Evolutionary conservation across 2,113 vertebrate species (phyloP), one percentile per base, ranked within the genome.

Genomic region (Gallinago paraguaiae): DNA sequence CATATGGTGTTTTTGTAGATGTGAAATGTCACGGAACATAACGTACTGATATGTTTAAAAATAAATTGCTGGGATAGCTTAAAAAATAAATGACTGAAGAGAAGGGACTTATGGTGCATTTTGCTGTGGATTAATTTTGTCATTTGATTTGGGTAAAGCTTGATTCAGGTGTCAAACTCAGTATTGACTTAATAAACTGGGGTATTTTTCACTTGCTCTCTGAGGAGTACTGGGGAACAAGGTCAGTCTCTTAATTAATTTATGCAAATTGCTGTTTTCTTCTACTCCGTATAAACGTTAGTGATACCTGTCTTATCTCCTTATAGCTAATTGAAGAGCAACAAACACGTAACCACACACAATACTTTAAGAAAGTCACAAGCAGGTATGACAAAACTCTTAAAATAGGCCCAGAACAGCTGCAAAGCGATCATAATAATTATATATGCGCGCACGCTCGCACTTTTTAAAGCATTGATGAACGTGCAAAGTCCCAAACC

Each of bases 21-120:
- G 96, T 93, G 96, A 97, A 97, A 97, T 97, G 96, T 97, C 96
- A 96, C 28, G 91, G 96, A 97, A 97, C 96, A 96, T 89, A 96
- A 89, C 78, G 94, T 97, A 72, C 96, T 96, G 96, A 93, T 91
- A 96, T 95, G 95, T 96, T 97, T 97, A 97, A 97, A 97, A 97
- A 96, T 97, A 97, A 97, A 96, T 96, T 69, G 48, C 94, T 89
- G 86, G 96, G 95, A 94, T 25, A 79, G 91, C 91, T 94, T 82
- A 88, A 86, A 75, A 95, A 94, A 93, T 68, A 95, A 96, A 93
- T 87, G 83, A 89, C 48, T 84, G 94, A 67, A 95, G 92, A 54
- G 83, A 67, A 79, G 91, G 81, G 93, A 60, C 82, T 93, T 9
- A 24, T n/a, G 77, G 69, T n/a, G 74, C 33, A 5, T 88, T 86